phyloP scores from a whole-genome alignment of 2,797 vertebrate species.

The Zalophus californianus region DNA sequence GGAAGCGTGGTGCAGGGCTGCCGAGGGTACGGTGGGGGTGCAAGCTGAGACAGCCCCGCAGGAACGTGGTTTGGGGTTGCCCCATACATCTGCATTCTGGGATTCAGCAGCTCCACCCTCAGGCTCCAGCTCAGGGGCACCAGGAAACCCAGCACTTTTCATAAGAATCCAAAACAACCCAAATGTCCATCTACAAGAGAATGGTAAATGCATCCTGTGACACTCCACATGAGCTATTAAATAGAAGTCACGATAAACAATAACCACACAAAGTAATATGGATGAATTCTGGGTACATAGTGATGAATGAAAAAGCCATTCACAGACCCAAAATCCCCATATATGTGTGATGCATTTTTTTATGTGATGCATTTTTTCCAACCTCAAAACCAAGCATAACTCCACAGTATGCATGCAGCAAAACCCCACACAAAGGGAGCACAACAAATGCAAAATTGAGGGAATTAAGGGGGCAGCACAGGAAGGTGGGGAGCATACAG shows the following conservation, averaged over 20 bases:
- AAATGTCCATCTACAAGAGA: not conserved
- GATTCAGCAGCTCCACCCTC: not conserved
- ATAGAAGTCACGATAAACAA: not conserved
- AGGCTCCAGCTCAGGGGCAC: no score
- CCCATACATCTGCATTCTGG: not conserved
- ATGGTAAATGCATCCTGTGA: not conserved
- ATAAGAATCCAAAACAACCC: not conserved
- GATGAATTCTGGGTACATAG: no score
- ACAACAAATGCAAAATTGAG: no score
- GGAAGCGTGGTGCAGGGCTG: not conserved
- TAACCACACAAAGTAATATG: not conserved
- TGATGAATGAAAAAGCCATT: not conserved
- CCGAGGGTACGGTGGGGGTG: not conserved
- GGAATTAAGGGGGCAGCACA: no score
- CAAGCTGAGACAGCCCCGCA: not conserved
- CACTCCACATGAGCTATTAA: not conserved
- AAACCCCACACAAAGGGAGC: not conserved
- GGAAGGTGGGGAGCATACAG: no score
- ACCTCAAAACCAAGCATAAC: not conserved
- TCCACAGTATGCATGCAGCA: not conserved
- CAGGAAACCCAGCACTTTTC: no score
- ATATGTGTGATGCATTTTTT: not conserved
- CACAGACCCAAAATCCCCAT: not conserved
- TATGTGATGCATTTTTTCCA: not conserved
- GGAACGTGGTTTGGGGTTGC: not conserved